phyloP scores from a whole-genome alignment of 2,888 invertebrate species.

The Cyaniris semiargus region DNA sequence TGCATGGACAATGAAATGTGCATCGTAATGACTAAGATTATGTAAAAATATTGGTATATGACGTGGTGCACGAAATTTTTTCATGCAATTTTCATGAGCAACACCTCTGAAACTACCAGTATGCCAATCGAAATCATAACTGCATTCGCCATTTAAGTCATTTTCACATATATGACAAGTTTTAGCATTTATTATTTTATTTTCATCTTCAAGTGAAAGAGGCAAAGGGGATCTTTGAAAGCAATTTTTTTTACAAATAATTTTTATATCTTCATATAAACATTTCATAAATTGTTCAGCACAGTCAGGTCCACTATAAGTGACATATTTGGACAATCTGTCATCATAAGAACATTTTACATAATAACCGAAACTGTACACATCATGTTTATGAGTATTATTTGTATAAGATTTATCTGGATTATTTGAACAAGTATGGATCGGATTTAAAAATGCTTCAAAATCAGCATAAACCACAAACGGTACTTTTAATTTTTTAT shows the following conservation, averaged over 20 bases:
- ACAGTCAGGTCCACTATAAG: slow-evolving; percentile 31
- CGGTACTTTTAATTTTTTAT: too few relatives aligned
- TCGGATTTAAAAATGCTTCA: too few relatives aligned
- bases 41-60: slow-evolving; percentile 17
- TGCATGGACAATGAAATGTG: background rate
- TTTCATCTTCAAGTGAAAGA: slow-evolving; percentile 26
- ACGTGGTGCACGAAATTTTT: background rate
- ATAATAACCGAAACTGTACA: slow-evolving; percentile 34
- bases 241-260: slow-evolving; percentile 24
- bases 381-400: too few relatives aligned
- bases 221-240: slow-evolving; percentile 28
- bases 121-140: too few relatives aligned
- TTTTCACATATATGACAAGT: too few relatives aligned
- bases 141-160: too few relatives aligned
- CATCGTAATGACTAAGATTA: slow-evolving; percentile 31
- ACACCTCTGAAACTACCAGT: too few relatives aligned
- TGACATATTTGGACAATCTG: background rate
- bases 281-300: slow-evolving; percentile 34
- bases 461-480: too few relatives aligned
- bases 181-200: too few relatives aligned
- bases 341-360: slow-evolving; percentile 23
- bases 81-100: too few relatives aligned
- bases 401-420: too few relatives aligned
- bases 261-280: slow-evolving; percentile 31
- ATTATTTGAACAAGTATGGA: too few relatives aligned